Percentiles rank a stretch among this genome's conserved stretches.
These are phyloP conservation scores for Ichneumoninae sp. DNA, from an alignment of 2,888 invertebrate genomes.

Conservation along the genomic window DNA sequence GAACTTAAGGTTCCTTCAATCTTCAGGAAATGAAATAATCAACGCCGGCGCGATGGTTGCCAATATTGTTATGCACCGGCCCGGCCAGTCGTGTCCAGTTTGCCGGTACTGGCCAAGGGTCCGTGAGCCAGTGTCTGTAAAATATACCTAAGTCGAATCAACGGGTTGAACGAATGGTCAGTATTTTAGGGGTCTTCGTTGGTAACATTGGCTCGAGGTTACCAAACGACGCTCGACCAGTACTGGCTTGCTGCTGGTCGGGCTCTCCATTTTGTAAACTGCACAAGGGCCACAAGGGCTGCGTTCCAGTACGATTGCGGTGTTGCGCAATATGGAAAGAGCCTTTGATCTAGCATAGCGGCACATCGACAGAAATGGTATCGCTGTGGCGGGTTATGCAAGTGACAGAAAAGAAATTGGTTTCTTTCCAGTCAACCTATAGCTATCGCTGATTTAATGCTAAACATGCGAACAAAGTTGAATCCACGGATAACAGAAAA, in stretches of 20 bases:
- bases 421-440: constrained; percentile 25
- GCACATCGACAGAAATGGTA: not conserved
- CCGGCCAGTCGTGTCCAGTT: too few species aligned
- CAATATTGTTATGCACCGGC: not conserved
- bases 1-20: constrained; percentile 18
- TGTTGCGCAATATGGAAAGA: constrained; percentile 7
- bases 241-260: not conserved
- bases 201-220: too few species aligned
- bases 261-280: not conserved
- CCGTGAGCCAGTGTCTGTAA: too few species aligned
- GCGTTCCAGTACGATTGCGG: constrained; percentile 11
- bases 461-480: not conserved
- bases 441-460: constrained; percentile 31
- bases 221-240: not conserved
- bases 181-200: too few species aligned
- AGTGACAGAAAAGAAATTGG: constrained; percentile 64
- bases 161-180: too few species aligned
- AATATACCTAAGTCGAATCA: too few species aligned
- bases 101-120: too few species aligned
- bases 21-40: constrained; percentile 44
- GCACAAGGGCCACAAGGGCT: not conserved
- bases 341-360: constrained; percentile 47
- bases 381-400: constrained; percentile 34
- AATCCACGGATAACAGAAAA: not conserved
- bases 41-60: too few species aligned